Base-by-base conservation (phyloP, 2,797 vertebrate genomes). In the Tympanoctomys barrerae region DNA sequence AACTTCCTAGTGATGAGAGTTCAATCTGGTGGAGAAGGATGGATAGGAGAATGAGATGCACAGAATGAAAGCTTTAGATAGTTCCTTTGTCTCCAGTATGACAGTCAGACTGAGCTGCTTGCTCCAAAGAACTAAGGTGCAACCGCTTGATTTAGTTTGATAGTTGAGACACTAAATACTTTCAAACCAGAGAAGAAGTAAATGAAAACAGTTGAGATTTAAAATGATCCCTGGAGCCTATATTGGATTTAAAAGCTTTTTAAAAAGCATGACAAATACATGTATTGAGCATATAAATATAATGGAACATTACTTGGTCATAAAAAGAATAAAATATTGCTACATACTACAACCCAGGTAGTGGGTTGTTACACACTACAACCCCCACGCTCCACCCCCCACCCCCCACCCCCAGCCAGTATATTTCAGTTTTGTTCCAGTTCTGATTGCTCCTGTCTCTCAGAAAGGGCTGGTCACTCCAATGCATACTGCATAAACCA, bases 161-260 rank as follows among this genome's bases (percentile, higher is more conserved):
- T 13, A 36, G 5, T 39, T 16, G 68, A 73, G 57, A 54, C 59
- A 75, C 28, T 22, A 90, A 93, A 68, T 78, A 68, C 68, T 87
- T 80, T 81, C n/a, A 85, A 91, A 89, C 10, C 36, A 87, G 42
- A 83, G 36, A 75, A 77, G n/a, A 90, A 87, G 9, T 78, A 16
- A 88, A 88, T 36, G 89, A 96, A 24, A 2, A 95, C 52, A 8
- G 22, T 79, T 84, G 39, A 57, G 31, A 73, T 91, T 66, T 73
- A 54, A 95, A 94, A 84, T 87, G n/a, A 89, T 87, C 19, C 66
- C 21, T 79, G 36, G 95, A 49, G 19, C 49, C 73, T 95, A 78
- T 0, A 81, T 87, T 46, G 92, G 33, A 18, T 91, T 95, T 84
- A 36, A 94, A 84, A 83, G 42, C 39, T 91, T 79, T 93, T 86